These are phyloP conservation scores for Gallinago paraguaiae DNA, from an alignment of 2,113 vertebrate genomes.

Conservation along the genomic window DNA sequence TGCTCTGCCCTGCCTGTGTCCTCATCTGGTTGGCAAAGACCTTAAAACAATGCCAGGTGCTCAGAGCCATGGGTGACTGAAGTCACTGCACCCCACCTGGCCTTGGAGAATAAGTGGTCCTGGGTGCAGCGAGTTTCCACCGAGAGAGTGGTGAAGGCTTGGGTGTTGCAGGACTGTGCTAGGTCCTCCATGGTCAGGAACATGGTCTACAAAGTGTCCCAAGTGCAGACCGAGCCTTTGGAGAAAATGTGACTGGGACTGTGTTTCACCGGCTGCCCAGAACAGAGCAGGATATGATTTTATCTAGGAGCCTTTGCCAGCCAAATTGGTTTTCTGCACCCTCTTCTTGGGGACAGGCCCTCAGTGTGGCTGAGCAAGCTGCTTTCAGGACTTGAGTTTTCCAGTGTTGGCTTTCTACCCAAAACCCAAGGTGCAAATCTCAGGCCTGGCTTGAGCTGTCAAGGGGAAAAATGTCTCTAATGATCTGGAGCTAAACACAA, in stretches of 20 bases:
- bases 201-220: rapidly evolving
- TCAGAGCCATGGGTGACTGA: background rate
- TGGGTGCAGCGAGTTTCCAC: background rate
- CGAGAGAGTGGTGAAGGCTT: rapidly evolving
- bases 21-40: background rate
- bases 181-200: background rate
- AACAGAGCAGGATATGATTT: background rate
- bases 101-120: background rate
- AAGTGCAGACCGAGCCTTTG: background rate
- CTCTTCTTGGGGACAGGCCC: background rate
- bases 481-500: background rate
- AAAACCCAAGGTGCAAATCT: background rate
- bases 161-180: background rate
- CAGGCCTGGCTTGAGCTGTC: background rate
- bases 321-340: background rate
- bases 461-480: background rate
- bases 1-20: background rate
- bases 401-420: background rate
- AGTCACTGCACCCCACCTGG: background rate
- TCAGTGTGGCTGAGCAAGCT: background rate
- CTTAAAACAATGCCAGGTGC: background rate
- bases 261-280: background rate
- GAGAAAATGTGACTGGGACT: background rate
- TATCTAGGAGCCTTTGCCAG: background rate
- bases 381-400: background rate